phyloP scores from a whole-genome alignment of 1,140 invertebrate genomes.

The Eupeodes corollae region DNA sequence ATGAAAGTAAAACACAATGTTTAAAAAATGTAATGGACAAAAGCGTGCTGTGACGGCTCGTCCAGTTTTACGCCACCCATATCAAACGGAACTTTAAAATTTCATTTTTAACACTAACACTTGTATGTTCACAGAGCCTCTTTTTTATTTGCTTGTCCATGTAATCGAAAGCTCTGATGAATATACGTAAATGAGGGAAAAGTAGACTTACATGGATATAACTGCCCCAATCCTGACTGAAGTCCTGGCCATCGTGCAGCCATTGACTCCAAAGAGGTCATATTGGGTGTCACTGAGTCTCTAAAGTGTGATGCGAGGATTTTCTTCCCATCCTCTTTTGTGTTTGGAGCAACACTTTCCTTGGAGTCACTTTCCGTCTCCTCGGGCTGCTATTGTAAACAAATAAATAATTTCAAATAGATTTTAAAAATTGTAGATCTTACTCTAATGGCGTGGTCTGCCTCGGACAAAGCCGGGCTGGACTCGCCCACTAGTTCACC shows the following conservation, averaged over 20 bases:
- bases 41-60: too few species aligned
- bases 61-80: too few species aligned
- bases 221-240: constrained; percentile 1
- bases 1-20: too few species aligned
- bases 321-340: constrained; percentile 10
- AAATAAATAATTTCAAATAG: neutral
- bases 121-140: too few species aligned
- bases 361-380: constrained; percentile 10
- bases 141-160: too few species aligned
- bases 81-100: too few species aligned
- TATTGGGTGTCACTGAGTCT: constrained; percentile 17
- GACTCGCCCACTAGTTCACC: constrained; percentile 36
- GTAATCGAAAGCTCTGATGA: too few species aligned
- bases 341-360: neutral
- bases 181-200: neutral
- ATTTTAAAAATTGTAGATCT: constrained; percentile 3
- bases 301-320: constrained; percentile 18
- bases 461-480: constrained; percentile 15
- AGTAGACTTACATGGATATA: constrained; percentile 5
- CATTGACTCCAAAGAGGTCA: constrained; percentile 38
- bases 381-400: constrained; percentile 1
- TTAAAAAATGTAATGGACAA: too few species aligned
- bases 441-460: constrained; percentile 16
- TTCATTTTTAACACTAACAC: too few species aligned
- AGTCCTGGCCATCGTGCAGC: constrained; percentile 27